Conservation (phyloP, 2,888 invertebrate genomes). For the Drosophila anomalipes region DNA sequence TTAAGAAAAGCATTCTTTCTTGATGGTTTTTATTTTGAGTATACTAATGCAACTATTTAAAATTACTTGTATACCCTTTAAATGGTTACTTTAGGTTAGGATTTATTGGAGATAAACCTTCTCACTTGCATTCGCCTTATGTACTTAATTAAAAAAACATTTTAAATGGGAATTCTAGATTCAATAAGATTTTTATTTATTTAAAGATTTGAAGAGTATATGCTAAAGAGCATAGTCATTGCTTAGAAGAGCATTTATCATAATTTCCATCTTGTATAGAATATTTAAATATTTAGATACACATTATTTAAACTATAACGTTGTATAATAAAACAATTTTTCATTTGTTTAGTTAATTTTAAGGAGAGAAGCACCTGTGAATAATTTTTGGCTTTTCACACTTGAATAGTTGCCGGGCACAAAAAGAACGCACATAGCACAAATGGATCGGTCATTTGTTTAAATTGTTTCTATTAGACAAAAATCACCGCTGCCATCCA, state of each 20-base stretch:
- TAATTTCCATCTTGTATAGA: background rate
- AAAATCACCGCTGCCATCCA: constrained; percentile 69
- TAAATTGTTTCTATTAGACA: constrained; percentile 80
- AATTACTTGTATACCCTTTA: background rate
- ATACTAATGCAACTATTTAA: background rate
- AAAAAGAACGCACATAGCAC: constrained; percentile 7
- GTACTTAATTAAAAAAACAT: background rate
- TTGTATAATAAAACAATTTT: background rate
- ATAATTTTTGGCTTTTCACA: constrained; percentile 27
- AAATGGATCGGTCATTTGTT: constrained; percentile 64
- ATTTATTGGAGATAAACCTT: background rate
- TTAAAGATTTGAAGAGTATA: background rate
- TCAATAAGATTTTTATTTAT: background rate
- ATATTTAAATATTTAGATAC: background rate
- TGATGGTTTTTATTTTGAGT: background rate
- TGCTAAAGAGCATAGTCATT: fast-evolving
- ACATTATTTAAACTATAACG: background rate
- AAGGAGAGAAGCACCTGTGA: background rate
- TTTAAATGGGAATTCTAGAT: background rate
- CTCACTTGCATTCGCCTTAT: background rate
- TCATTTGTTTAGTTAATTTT: background rate
- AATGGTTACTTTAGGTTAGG: too few relatives aligned
- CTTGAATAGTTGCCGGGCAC: constrained; percentile 2
- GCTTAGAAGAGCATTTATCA: background rate
- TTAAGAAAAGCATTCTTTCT: fast-evolving